A percentile compares a stretch with the other conserved stretches of the same genome.
phyloP scores from a whole-genome alignment of 2,888 invertebrate genomes.

The Macrophya annulata region DNA sequence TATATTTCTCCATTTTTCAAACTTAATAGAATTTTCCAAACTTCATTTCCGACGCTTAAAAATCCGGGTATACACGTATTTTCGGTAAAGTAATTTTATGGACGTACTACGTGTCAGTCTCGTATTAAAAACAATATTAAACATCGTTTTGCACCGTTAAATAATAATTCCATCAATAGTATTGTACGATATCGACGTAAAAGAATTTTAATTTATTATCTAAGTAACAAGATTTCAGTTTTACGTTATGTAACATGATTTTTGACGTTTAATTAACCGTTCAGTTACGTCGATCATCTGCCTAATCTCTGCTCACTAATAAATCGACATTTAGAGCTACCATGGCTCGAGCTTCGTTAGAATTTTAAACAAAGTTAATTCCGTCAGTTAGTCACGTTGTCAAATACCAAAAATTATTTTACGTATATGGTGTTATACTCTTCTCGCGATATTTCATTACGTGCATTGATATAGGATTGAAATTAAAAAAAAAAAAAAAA shows the following conservation, averaged over 20 bases:
- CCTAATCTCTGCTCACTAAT: neutral
- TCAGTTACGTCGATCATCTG: constrained; percentile 6
- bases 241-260: neutral
- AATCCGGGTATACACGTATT: neutral
- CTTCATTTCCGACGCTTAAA: neutral
- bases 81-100: neutral
- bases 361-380: constrained; percentile 15
- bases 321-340: neutral
- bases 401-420: neutral
- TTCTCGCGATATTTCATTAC: neutral
- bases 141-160: neutral
- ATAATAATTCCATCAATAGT: neutral
- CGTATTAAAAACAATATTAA: neutral
- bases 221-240: neutral
- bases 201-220: neutral
- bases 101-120: neutral
- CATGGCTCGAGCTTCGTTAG: neutral
- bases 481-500: neutral
- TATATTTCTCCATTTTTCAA: neutral
- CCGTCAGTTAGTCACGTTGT: neutral
- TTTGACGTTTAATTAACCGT: constrained; percentile 5
- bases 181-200: neutral
- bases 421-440: neutral
- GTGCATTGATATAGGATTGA: neutral
- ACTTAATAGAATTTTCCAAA: neutral